Base-by-base conservation (phyloP, 1,140 invertebrate genomes). In the Tachypleus tridentatus region DNA sequence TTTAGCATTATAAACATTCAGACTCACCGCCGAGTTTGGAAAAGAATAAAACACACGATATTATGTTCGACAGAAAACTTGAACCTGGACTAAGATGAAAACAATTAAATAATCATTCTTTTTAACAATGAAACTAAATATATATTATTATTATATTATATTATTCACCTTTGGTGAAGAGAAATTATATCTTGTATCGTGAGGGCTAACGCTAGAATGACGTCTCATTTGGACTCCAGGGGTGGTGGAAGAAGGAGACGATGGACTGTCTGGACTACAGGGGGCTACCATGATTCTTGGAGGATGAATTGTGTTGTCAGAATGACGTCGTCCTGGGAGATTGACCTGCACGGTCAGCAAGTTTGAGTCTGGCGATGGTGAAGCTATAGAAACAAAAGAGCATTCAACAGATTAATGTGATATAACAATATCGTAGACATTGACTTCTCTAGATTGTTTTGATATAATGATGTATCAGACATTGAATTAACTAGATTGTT, bases 141-240 rank as follows among this genome's bases (percentile, higher is more conserved):
- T 2, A 2, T 29, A 29, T n/a, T n/a, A n/a, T n/a, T n/a, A n/a
- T n/a, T n/a, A n/a, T n/a, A n/a, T n/a, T n/a, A n/a, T n/a, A n/a
- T 54, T 54, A n/a, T 61, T 61, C 57, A 66, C 68, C 57, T 69
- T 72, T 62, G 70, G 68, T 51, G 68, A 62, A 50, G 58, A 64
- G 52, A 54, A 68, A 58, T 69, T 66, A 86, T 86, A 57, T 88
- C 85, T 65, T 88, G 81, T 73, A 53, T 93, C 89, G 72, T 91
- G 89, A 0, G 89, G 88, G 57, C 89, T 89, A 69, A 91, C 91
- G 74, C 88, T 91, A 11, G 90, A 93, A 76, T 94, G 91, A 49
- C 91, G 82, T 49, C 91, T 80, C 8, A 89, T 88, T 3, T 89
- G 90, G 49, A 93, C 77, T 59, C 84, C 87, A 4, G 69, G 71